A percentile compares a stretch with the other conserved stretches of the same genome.
Evolutionary conservation across 2,113 vertebrate species (phyloP).

Genomic region (Arothron firmamentum): DNA sequence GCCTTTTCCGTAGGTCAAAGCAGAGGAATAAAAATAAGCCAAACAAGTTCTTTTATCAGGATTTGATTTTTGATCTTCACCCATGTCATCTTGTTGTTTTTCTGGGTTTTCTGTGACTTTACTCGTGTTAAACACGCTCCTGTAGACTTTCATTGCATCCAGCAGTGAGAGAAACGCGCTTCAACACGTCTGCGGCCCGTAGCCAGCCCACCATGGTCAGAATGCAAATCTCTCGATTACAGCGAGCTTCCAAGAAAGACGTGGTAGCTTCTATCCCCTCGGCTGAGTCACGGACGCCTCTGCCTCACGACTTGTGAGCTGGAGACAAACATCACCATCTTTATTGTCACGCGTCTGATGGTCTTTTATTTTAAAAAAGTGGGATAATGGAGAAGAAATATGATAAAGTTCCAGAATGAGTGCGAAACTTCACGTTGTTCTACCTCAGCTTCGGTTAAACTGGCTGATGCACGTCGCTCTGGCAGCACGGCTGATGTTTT

Average conservation of each 20-base stretch:
- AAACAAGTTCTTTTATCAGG: neutral
- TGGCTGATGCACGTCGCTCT: neutral
- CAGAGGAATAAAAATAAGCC: no score
- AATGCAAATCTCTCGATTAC: conserved; percentile 44
- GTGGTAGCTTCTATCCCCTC: conserved; percentile 10
- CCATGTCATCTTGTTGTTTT: neutral
- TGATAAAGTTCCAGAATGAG: neutral
- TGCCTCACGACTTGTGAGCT: no score
- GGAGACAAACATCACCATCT: no score
- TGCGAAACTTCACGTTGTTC: no score
- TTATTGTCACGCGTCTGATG: neutral
- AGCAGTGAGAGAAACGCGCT: neutral
- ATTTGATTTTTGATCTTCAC: neutral
- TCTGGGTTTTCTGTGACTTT: no score
- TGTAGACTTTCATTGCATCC: no score
- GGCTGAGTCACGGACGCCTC: neutral
- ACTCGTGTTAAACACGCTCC: no score
- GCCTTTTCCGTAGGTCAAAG: no score
- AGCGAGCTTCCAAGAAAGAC: conserved; percentile 38
- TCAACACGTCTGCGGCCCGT: neutral
- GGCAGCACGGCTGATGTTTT: neutral
- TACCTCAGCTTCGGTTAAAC: no score
- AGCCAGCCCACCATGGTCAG: conserved; percentile 8
- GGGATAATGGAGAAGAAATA: neutral
- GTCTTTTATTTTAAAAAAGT: no score